A percentile compares a stretch with the other conserved stretches of the same genome.
Conservation (phyloP, 2,113 vertebrate genomes). For the Chloropsis cyanopogon region DNA sequence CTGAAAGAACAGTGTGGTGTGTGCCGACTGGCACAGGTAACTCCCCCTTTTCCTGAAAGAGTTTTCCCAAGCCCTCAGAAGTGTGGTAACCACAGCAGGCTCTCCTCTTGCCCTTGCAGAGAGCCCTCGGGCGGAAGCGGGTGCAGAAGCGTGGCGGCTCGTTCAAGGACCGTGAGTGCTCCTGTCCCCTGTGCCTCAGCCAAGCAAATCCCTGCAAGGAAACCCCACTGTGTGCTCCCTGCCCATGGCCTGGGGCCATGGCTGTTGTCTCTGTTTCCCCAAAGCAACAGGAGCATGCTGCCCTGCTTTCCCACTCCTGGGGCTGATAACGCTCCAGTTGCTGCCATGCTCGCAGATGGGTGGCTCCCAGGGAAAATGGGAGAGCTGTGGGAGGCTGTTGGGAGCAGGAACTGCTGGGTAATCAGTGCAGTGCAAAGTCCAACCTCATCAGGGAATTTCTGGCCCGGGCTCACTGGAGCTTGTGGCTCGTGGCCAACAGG, state of each 20-base stretch:
- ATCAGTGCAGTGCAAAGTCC: background rate
- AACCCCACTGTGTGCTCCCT: background rate
- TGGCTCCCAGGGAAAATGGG: background rate
- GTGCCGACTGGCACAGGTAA: background rate
- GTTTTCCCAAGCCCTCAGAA: background rate
- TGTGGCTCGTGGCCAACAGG: background rate
- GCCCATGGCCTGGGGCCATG: background rate
- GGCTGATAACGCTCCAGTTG: accelerated
- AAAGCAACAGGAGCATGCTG: background rate
- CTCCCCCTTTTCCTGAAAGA: background rate
- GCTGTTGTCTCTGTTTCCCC: background rate
- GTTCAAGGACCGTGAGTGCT: conserved; percentile 92
- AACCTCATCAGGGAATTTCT: background rate
- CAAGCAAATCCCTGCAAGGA: background rate
- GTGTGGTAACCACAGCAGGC: background rate
- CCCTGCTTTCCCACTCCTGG: background rate
- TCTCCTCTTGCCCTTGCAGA: conserved; percentile 67
- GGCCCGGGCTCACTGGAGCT: accelerated
- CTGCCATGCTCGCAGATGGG: accelerated
- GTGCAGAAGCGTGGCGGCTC: conserved; percentile 83
- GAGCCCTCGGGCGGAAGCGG: conserved; percentile 79
- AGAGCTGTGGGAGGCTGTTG: background rate
- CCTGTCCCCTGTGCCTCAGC: background rate
- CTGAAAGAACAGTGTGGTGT: background rate
- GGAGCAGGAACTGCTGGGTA: background rate